Evolutionary conservation across 2,797 vertebrate genomes (phyloP), one percentile per base, ranked within the genome.

Genomic region (Holocentrus rufus): DNA sequence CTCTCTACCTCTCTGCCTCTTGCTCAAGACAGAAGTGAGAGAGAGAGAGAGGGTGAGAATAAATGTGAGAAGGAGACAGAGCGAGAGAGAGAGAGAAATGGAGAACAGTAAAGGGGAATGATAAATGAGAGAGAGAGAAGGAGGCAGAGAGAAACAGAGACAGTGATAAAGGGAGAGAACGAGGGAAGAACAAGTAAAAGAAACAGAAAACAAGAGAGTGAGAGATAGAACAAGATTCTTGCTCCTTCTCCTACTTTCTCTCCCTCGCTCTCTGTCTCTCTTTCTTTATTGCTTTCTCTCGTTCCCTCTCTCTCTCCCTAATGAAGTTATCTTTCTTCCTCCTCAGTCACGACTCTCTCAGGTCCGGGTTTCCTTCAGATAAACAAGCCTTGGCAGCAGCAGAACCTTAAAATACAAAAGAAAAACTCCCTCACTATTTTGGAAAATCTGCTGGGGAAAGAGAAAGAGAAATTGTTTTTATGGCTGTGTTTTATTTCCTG

Each of bases 301-400:
- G 56, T 54, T 36, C 5, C 39, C 64, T 80, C 69, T 39, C 73
- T 58, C 47, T 1, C 66, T 55, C 65, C 69, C 80, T 79, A 77
- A 90, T 86, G 60, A 86, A 84, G 82, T 85, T 81, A 85, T 84
- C 71, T 75, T 74, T 82, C 80, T 75, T 71, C 65, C 64, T 75
- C 69, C 34, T 0, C 36, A 75, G 72, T 84, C 85, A 77, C 18
- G 4, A 63, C 69, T 70, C 60, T 66, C 72, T 69, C 31, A 56
- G 60, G 52, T 74, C 60, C 71, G 61, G 68, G 54, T 54, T 82
- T 80, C 72, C 50, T 30, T 69, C 59, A 71, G 72, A 85, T 80
- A 85, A 89, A 87, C 68, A 79, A 87, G 50, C 46, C 68, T 64
- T 55, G 61, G 65, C 82, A 84, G 72, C 72, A 77, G 63, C 61